A percentile compares a stretch with the other conserved stretches of the same genome.
phyloP scores from a whole-genome alignment of 1,140 invertebrate species.

The Diorhabda carinulata region DNA sequence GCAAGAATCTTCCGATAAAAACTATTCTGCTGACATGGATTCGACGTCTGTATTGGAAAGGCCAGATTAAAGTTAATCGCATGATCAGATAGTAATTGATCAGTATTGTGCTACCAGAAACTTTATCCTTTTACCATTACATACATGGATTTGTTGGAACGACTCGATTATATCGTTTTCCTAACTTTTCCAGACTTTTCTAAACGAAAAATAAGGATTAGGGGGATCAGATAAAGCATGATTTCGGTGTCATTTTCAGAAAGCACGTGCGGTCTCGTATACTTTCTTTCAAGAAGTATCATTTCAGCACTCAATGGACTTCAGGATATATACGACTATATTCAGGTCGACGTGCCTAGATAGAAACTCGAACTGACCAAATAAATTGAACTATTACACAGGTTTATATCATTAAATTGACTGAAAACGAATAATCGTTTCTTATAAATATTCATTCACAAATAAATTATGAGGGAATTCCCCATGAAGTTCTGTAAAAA shows the following conservation, averaged over 20 bases:
- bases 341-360: no score
- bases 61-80: conserved; percentile 31
- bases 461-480: no score
- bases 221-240: neutral
- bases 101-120: conserved; percentile 26
- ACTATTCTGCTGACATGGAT: conserved; percentile 27
- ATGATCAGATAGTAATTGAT: conserved; percentile 33
- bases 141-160: conserved; percentile 12
- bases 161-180: conserved; percentile 18
- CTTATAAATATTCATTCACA: no score
- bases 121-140: conserved; percentile 23
- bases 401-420: no score
- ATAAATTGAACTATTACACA: no score
- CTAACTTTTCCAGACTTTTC: conserved; percentile 2
- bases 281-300: neutral
- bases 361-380: no score
- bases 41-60: conserved; percentile 31
- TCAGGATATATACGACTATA: no score
- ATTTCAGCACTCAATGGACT: no score
- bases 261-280: conserved; percentile 1
- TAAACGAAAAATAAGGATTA: conserved; percentile 3
- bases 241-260: conserved; percentile 1
- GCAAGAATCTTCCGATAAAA: conserved; percentile 14
- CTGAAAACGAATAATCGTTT: no score
- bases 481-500: no score